Base-by-base conservation (phyloP, 2,888 invertebrate genomes). In the Pachydiplax longipennis region DNA sequence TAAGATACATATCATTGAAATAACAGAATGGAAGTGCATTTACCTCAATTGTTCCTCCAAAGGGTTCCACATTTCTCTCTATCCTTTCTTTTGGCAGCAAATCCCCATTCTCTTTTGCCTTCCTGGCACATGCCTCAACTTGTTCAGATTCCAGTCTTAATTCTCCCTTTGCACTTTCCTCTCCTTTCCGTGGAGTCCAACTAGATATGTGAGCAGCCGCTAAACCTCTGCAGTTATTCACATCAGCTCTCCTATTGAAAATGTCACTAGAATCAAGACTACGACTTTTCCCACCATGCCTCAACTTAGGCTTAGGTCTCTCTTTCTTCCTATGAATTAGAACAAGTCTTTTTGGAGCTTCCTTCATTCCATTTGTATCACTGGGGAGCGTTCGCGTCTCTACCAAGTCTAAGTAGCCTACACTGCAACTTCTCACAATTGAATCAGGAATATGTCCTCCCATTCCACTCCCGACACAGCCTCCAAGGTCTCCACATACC, bases 241-340 rank as follows among this genome's bases (percentile, higher is more conserved):
- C 87, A 22, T 87, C 87, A 6, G 87, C 87, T 37, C 87, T 58
- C 4, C 87, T 61, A 37, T 96, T 95, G 83, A 97, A 95, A 92
- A 98, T 95, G 93, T 98, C 98, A 92, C 97, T 97, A 0, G 98
- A 98, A 93, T 98, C 98, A 80, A 98, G 94, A 93, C 98, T 98
- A 92, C 96, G 96, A 0, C 98, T 98, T 93, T 97, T 97, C 0
- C 97, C 97, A 92, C 96, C 97, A 92, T 96, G 96, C 91, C 96
- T 96, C 81, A 97, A 94, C 91, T 92, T 92, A 2, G 93, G 93
- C 94, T 93, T 92, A 93, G 94, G 80, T 93, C 93, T n/a, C 94
- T 94, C 91, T 94, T 93, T 82, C 93, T 96, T 96, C 90, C 95
- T 95, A 93, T 97, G 97, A 5, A 97, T 97, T 81, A 98, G 94